Base-by-base conservation (phyloP, 2,888 invertebrate species). In the Tipula unca region DNA sequence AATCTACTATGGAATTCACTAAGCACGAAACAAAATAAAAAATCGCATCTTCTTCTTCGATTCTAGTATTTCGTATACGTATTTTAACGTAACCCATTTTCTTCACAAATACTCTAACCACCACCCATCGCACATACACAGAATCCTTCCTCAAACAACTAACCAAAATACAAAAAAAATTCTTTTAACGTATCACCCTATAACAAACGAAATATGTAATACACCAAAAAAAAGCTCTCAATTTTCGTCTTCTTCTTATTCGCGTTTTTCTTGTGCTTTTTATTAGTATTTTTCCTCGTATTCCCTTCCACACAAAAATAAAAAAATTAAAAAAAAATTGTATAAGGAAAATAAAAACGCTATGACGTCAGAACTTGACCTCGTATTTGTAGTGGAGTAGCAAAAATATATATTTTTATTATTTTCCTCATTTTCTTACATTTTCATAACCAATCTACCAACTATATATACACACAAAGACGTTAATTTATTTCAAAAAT, bases 351-450 rank as follows among this genome's bases (percentile, higher is more conserved):
- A 83, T 35, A 83, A 32, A 83, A 83, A 83, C 36, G 85, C 25
- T 42, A 85, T 85, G 85, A 85, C 85, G 85, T 85, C 85, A 85
- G 42, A 85, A 39, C 36, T 85, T 85, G 85, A 85, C 85, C 85
- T 85, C 85, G 85, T 42, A 85, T 32, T 83, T 83, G 32, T 83
- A 83, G 83, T 83, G 83, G 10, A 83, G 35, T 82, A n/a, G 10
- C 25, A 25, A 25, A 25, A 48, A 48, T 6, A 48, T 17, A 17
- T 48, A 17, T 17, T 32, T 32, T 32, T 32, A 5, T 20, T 48
- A 48, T 48, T 48, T 69, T 25, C 69, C 69, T 69, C 69, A 25
- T 69, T 69, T 69, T 25, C 69, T 69, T 69, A 69, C 69, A 69
- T 69, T 69, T 69, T 69, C 69, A 6, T 69, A 69, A 69, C 25